Percentiles rank a stretch among this genome's conserved stretches.
phyloP scores from a whole-genome alignment of 2,797 vertebrate species.

The Octomys mimax region DNA sequence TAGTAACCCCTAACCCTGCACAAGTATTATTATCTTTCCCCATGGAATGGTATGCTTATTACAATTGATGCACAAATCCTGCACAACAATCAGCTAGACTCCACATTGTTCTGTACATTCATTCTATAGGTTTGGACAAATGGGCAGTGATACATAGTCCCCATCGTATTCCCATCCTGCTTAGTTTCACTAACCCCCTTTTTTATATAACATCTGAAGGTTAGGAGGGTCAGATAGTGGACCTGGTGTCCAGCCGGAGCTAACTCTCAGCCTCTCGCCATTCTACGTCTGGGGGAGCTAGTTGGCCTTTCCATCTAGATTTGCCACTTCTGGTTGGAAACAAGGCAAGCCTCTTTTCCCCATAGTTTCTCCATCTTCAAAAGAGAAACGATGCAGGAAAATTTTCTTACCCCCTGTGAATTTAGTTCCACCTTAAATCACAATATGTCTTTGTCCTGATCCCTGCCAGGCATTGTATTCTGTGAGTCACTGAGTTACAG shows the following conservation, averaged over 20 bases:
- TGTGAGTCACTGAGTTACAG: slow-evolving; percentile 24
- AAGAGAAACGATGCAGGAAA: neutral
- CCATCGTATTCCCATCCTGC: accelerated
- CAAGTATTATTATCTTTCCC: too few species aligned
- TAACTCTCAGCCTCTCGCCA: neutral
- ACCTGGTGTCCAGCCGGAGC: neutral
- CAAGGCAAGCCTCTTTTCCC: neutral
- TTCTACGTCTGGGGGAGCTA: neutral
- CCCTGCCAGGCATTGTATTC: neutral
- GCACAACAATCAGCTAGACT: neutral
- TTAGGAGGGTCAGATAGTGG: neutral
- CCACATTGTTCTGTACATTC: neutral
- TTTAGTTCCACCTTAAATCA: slow-evolving; percentile 43
- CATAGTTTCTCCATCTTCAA: slow-evolving; percentile 12
- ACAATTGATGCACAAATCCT: neutral
- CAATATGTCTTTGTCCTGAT: neutral
- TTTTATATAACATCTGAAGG: neutral
- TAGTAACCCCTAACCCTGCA: accelerated
- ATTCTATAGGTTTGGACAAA: neutral
- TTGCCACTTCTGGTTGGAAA: slow-evolving; percentile 35
- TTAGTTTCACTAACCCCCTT: neutral
- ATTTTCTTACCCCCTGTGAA: neutral
- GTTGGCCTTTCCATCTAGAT: neutral
- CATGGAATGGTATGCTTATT: neutral
- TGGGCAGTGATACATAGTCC: too few species aligned